A percentile compares a stretch with the other conserved stretches of the same genome.
These are phyloP conservation scores for Dastarcus helophoroides DNA, from an alignment of 2,888 invertebrate species.

Conservation along the genomic window DNA sequence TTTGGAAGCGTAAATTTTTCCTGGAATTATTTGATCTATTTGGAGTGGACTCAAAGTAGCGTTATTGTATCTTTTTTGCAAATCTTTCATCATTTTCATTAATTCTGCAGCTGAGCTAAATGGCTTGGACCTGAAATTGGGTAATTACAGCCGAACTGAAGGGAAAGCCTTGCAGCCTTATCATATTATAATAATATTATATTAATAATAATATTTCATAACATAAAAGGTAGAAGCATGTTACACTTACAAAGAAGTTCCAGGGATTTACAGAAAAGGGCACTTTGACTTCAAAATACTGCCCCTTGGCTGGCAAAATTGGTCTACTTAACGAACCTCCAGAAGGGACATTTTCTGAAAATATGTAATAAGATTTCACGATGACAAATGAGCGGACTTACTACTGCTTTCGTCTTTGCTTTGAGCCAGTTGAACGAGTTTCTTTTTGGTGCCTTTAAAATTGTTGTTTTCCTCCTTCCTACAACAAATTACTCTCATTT, in stretches of 20 bases:
- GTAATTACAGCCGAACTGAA: conserved; percentile 21
- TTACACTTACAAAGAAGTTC: conserved; percentile 56
- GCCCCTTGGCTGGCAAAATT: conserved; percentile 37
- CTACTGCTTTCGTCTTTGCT: conserved; percentile 11
- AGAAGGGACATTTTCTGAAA: conserved; percentile 27
- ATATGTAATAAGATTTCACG: neutral
- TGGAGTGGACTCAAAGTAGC: conserved; percentile 38
- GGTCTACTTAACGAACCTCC: conserved; percentile 34
- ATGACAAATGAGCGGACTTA: conserved; percentile 9
- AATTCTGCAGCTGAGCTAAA: conserved; percentile 37
- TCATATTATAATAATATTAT: no score
- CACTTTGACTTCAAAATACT: conserved; percentile 59
- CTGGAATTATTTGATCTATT: conserved; percentile 34
- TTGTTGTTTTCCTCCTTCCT: conserved; percentile 4
- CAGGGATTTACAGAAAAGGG: conserved; percentile 68
- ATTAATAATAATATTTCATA: no score
- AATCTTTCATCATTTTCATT: conserved; percentile 50
- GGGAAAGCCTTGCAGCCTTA: no score
- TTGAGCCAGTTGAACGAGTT: conserved; percentile 8
- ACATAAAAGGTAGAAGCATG: no score
- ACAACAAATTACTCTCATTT: no score
- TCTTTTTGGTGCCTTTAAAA: conserved; percentile 9
- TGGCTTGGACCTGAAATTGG: conserved; percentile 41
- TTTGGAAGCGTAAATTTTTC: conserved; percentile 57
- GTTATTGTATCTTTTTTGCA: conserved; percentile 51